A percentile compares a stretch with the other conserved stretches of the same genome.
phyloP scores from a whole-genome alignment of 30 jellyfish, hydroid and myxozoan species.

The Phacellophora camtschatica region DNA sequence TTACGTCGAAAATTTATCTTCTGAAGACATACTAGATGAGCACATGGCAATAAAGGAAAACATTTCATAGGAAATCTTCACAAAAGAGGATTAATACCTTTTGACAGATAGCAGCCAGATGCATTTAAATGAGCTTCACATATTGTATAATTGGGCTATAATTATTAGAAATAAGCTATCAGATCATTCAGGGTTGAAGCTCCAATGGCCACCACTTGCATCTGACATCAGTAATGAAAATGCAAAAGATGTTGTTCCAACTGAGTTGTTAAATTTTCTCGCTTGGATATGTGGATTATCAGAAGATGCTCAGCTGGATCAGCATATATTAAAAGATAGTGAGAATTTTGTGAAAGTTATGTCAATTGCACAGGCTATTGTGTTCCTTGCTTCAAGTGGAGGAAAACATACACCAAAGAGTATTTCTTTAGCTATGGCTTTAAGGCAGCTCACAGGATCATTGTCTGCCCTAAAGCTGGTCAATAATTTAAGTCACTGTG shows the following conservation, averaged over 20 bases:
- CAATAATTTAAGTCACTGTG: conserved; percentile 58
- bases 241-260: conserved; percentile 29
- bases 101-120: background rate
- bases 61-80: background rate
- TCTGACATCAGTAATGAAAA: conserved; percentile 18
- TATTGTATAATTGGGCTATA: conserved; percentile 8
- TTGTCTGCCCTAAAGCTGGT: conserved; percentile 14
- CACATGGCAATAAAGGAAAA: background rate
- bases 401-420: conserved; percentile 51
- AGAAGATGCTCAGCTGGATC: conserved; percentile 42
- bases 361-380: conserved; percentile 62
- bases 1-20: conserved; percentile 9
- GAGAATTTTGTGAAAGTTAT: background rate
- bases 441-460: conserved; percentile 67
- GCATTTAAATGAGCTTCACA: background rate
- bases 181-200: background rate
- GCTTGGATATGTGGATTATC: conserved; percentile 58
- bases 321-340: background rate
- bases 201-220: conserved; percentile 73
- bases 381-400: conserved; percentile 54
- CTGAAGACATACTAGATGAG: conserved; percentile 7
- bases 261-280: conserved; percentile 20
- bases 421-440: conserved; percentile 53
- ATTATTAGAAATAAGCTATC: background rate
- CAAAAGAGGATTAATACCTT: background rate